phyloP scores from a whole-genome alignment of 2,888 invertebrate species.

The Morpho deidamia region DNA sequence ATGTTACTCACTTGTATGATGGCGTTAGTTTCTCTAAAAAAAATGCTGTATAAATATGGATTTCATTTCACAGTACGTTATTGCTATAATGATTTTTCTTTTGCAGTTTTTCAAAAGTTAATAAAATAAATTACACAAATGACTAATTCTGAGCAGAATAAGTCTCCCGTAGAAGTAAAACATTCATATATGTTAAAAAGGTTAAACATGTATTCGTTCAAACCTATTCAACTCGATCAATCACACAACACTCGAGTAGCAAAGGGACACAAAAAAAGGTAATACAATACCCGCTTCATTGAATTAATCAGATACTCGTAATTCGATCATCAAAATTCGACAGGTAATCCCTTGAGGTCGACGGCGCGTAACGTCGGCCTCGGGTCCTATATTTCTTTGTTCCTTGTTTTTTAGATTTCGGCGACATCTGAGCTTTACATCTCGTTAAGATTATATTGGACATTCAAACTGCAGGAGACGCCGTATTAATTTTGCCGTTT shows the following conservation, averaged over 20 bases:
- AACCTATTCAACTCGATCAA: constrained; percentile 37
- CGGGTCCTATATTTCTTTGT: constrained; percentile 33
- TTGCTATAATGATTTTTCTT: no score
- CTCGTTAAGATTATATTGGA: constrained; percentile 56
- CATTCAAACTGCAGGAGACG: constrained; percentile 36
- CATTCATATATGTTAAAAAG: constrained; percentile 3
- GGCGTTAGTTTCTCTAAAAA: no score
- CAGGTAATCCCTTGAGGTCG: constrained; percentile 50
- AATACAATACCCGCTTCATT: constrained; percentile 41
- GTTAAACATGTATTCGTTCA: constrained; percentile 5
- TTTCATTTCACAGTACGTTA: no score
- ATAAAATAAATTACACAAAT: no score
- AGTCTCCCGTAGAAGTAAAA: not conserved
- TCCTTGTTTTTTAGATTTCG: constrained; percentile 33
- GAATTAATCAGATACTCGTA: constrained; percentile 46
- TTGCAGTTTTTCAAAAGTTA: no score
- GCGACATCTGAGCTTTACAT: constrained; percentile 43
- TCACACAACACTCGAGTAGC: constrained; percentile 34
- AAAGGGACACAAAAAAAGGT: constrained; percentile 38
- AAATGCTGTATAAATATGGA: no score
- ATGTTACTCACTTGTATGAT: no score
- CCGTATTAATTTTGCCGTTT: not conserved
- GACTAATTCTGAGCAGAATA: no score
- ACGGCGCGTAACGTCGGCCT: constrained; percentile 35
- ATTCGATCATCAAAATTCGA: constrained; percentile 53